Base-by-base conservation (phyloP, 2,797 vertebrate genomes). In the Hydrocynus forskahlii region DNA sequence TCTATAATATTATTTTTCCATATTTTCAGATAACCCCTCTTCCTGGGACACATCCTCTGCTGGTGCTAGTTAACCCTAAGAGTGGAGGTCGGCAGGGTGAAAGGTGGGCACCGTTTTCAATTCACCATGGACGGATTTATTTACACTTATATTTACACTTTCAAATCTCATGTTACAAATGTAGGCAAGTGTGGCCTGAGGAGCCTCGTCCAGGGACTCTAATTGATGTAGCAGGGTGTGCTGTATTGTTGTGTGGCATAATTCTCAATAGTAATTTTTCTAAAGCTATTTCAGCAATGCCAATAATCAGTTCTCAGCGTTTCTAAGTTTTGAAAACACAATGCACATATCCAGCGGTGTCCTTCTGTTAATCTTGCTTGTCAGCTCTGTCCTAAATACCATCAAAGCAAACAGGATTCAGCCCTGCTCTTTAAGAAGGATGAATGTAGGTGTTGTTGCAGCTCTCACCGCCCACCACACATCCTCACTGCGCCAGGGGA, bases 1-100 rank as follows among this genome's bases (percentile, higher is more conserved):
- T 2, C 13, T 52, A 16, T 13, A 52, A 17, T 57, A 43, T 73
- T 12, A n/a, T 67, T 75, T 70, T 17, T 75, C 88, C 86, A 81
- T 84, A 85, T 87, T 88, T 90, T 57, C 90, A 98, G 97, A 96
- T 99, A 93, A 97, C 88, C 64, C 94, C 97, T 3, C 93, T 93
- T 19, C 96, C 96, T 0, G 97, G 96, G 4, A 97, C 96, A 0
- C 97, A 97, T 68, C 97, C 97, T 0, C 94, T 99, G 14, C 94
- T 99, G 68, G 96, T 99, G 76, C 92, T 99, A 72, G 97, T 99
- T 88, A 99, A 99, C 86, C 97, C 96, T 66, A 99, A 96, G 89
- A 99, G 97, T 0, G 97, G 97, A 86, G 97, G 97, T 63, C 93
- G 96, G 84, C 97, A 99, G 91, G 97, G 97, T 79, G 96, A 98